Conservation (phyloP, 2,113 vertebrate species). For the Condylura cristata region DNA sequence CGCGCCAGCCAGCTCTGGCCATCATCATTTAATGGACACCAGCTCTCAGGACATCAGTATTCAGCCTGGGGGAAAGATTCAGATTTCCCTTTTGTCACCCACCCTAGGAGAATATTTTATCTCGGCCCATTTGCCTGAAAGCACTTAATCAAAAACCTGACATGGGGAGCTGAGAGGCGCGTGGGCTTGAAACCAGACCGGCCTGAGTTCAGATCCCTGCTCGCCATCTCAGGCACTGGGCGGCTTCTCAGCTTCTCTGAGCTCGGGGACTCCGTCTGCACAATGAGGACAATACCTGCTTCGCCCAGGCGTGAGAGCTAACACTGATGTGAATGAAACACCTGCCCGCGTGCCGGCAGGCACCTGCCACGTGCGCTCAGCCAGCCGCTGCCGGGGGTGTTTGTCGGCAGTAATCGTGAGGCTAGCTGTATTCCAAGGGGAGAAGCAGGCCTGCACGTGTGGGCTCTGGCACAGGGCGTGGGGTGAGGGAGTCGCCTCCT, state of each 20-base stretch:
- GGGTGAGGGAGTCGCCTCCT: background rate
- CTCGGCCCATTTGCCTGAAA: background rate
- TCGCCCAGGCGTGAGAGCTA: background rate
- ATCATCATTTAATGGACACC: background rate
- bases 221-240: background rate
- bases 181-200: background rate
- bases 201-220: background rate
- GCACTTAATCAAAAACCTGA: background rate
- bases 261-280: background rate
- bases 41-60: background rate
- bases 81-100: background rate
- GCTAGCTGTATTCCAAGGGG: background rate
- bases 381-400: background rate
- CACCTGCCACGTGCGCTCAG: background rate
- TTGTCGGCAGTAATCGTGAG: constrained; percentile 13
- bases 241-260: background rate
- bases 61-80: background rate
- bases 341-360: background rate
- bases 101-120: background rate
- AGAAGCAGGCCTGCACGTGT: background rate
- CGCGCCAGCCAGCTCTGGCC: background rate
- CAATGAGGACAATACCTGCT: background rate
- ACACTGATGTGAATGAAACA: background rate
- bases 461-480: background rate
- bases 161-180: background rate